Evolutionary conservation across 2,113 vertebrate genomes (phyloP).

Genomic region (Oryzias woworae): DNA sequence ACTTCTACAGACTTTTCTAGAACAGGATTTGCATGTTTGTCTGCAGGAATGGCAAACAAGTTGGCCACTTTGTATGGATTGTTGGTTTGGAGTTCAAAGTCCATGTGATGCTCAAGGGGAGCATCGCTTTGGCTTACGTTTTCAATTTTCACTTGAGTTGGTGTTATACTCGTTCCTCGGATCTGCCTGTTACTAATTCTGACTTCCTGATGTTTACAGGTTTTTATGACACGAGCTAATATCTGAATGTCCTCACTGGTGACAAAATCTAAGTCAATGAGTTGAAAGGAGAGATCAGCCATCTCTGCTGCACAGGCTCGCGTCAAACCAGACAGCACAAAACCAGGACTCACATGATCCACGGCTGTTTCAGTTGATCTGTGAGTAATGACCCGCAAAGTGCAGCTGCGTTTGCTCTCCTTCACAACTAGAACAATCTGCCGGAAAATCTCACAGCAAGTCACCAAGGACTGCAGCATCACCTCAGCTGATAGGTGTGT

Average conservation of each 20-base stretch:
- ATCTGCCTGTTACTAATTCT: slow-evolving; percentile 77
- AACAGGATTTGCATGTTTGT: slow-evolving; percentile 14
- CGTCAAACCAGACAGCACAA: slow-evolving; percentile 82
- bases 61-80: slow-evolving; percentile 69
- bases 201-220: slow-evolving; percentile 76
- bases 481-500: slow-evolving; percentile 64
- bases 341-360: slow-evolving; percentile 81
- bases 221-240: slow-evolving; percentile 75
- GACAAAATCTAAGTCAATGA: slow-evolving; percentile 82
- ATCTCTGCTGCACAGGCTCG: slow-evolving; percentile 81
- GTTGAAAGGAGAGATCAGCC: slow-evolving; percentile 78
- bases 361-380: slow-evolving; percentile 75
- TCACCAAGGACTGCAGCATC: slow-evolving; percentile 70
- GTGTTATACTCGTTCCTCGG: slow-evolving; percentile 66
- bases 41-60: slow-evolving; percentile 67
- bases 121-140: slow-evolving; percentile 7
- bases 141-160: slow-evolving; percentile 54
- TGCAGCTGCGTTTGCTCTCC: slow-evolving; percentile 39
- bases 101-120: slow-evolving; percentile 28
- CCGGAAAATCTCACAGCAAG: slow-evolving; percentile 81
- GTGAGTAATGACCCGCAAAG: slow-evolving; percentile 80
- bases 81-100: slow-evolving; percentile 76
- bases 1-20: slow-evolving; percentile 72
- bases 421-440: slow-evolving; percentile 78
- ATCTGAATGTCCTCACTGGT: slow-evolving; percentile 76